Conservation (phyloP, 2,797 vertebrate species). For the Hemitrygon akajei region DNA sequence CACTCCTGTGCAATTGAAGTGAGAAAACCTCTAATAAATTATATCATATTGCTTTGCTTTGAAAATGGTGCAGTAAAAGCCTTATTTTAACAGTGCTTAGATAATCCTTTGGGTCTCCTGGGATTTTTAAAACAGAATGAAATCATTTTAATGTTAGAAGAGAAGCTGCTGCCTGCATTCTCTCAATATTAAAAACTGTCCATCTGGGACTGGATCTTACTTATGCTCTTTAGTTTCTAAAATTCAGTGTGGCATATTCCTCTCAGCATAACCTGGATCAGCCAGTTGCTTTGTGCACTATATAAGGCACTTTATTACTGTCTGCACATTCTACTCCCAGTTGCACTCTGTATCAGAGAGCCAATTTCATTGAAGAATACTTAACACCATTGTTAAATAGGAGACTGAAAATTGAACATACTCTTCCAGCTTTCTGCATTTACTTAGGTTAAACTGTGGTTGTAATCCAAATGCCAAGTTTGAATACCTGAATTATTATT, state of each 20-base stretch:
- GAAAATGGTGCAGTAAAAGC: not conserved
- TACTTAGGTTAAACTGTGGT: not conserved
- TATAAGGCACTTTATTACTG: not conserved
- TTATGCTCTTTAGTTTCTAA: not conserved
- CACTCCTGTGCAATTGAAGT: not conserved
- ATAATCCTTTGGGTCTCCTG: constrained; percentile 6
- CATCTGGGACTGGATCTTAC: not conserved
- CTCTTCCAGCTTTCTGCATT: not conserved
- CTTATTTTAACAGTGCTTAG: constrained; percentile 27
- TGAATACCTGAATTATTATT: too few species aligned
- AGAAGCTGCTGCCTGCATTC: not conserved
- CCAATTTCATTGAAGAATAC: not conserved
- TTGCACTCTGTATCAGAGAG: not conserved
- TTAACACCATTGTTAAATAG: not conserved
- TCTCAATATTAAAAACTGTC: not conserved
- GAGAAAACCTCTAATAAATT: not conserved
- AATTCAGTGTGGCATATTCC: not conserved
- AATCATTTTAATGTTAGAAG: not conserved
- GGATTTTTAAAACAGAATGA: not conserved
- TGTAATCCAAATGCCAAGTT: not conserved
- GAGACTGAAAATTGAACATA: not conserved
- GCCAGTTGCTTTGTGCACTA: not conserved
- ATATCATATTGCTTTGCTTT: constrained; percentile 16
- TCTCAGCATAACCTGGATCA: not conserved
- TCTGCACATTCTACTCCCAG: not conserved